phyloP scores from a whole-genome alignment of 1,140 invertebrate species.

The Portunus trituberculatus region DNA sequence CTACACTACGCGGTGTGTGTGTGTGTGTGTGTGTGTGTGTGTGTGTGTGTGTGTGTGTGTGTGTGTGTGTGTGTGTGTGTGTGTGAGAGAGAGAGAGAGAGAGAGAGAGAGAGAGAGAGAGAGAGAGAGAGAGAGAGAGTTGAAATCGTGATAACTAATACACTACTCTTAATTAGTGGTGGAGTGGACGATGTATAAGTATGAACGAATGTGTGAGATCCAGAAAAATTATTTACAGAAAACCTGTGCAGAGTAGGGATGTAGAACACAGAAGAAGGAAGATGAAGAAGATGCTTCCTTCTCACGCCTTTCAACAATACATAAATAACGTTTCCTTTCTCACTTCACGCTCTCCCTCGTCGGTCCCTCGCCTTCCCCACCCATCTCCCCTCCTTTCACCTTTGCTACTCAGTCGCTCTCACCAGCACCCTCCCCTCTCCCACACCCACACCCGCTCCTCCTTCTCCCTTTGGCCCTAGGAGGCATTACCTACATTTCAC shows the following conservation, averaged over 20 bases:
- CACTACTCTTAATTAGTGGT: not conserved
- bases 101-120: not conserved
- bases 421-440: not conserved
- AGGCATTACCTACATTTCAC: conserved; percentile 13
- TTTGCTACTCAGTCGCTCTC: not conserved
- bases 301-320: not conserved
- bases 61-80: no score
- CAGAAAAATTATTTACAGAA: not conserved
- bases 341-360: not conserved
- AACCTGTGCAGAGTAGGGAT: not conserved
- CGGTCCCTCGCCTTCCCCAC: not conserved
- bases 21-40: no score
- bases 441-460: not conserved
- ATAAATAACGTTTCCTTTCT: not conserved
- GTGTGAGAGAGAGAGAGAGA: not conserved
- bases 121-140: conserved; percentile 10
- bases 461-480: not conserved
- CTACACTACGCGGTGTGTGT: no score
- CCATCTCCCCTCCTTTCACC: not conserved
- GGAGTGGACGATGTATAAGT: not conserved
- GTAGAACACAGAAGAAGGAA: not conserved
- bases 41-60: no score
- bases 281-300: not conserved
- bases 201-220: not conserved
- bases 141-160: not conserved